These are phyloP conservation scores for Tethea ocularis DNA, from an alignment of 2,888 invertebrate species.

Conservation along the genomic window DNA sequence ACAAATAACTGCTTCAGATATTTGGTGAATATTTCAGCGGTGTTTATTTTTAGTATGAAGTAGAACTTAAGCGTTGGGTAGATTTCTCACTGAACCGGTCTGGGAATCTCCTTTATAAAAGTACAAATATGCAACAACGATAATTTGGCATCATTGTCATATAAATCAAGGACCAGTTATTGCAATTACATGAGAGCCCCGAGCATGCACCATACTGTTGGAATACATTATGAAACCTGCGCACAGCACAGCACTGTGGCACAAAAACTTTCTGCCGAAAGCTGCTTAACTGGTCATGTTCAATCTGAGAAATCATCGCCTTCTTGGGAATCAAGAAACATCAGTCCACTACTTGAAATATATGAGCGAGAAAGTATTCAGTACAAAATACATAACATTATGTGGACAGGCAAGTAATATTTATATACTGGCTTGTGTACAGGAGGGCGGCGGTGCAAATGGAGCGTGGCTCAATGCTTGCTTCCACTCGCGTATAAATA, in stretches of 20 bases:
- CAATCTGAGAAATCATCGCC: slow-evolving; percentile 72
- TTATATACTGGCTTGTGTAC: slow-evolving; percentile 42
- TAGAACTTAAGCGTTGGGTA: not conserved
- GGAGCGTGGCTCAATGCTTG: slow-evolving; percentile 70
- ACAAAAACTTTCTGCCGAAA: slow-evolving; percentile 74
- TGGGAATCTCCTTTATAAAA: slow-evolving; percentile 29
- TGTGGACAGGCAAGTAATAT: slow-evolving; percentile 34
- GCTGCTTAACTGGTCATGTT: slow-evolving; percentile 69
- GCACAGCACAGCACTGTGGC: slow-evolving; percentile 40
- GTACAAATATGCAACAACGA: slow-evolving; percentile 23
- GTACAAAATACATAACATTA: slow-evolving; percentile 41
- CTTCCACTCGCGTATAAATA: slow-evolving; percentile 60
- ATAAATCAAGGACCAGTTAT: slow-evolving; percentile 47
- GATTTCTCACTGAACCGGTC: slow-evolving; percentile 18
- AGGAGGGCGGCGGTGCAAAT: slow-evolving; percentile 61
- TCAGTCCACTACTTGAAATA: slow-evolving; percentile 43
- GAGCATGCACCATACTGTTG: slow-evolving; percentile 19
- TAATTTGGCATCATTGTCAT: slow-evolving; percentile 15
- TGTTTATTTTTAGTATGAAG: not conserved
- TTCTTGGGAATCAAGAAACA: slow-evolving; percentile 59
- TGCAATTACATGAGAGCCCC: slow-evolving; percentile 45
- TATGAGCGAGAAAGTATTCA: slow-evolving; percentile 47
- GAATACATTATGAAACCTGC: slow-evolving; percentile 57
- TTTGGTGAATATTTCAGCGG: not conserved
- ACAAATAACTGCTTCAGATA: slow-evolving; percentile 4